Base-by-base conservation (phyloP, 2,797 vertebrate genomes). In the Smutsia temminckii region DNA sequence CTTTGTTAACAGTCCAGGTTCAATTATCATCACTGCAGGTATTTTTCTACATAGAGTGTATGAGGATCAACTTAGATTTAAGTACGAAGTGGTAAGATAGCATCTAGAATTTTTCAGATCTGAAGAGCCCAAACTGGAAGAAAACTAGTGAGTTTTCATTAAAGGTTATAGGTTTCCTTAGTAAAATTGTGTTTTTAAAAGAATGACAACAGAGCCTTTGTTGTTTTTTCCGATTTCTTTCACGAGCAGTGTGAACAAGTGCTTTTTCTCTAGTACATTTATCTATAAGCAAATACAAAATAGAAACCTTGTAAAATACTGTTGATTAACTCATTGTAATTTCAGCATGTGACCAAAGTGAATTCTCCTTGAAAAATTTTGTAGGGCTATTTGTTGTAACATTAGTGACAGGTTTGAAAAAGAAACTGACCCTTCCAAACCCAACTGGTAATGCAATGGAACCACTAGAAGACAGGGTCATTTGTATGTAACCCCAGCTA, bases 211-310 rank as follows among this genome's bases (percentile, higher is more conserved):
- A 63, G 42, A 95, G 57, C 3, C 51, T 84, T 11, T 3, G 42
- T 93, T 5, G 64, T 89, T 0, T 0, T 71, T 71, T 37, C 29
- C 83, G n/a, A 46, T 69, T 95, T 95, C 86, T 83, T 93, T 97
- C 71, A 91, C 46, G 51, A 49, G 68, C 49, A 64, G 95, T 72
- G 74, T 94, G 21, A 81, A 96, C 42, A 85, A 96, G 68, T 81
- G 75, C 17, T 89, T 87, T 46, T 89, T 90, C 88, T 77, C 40
- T 68, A 49, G 53, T 32, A 89, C 5, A 51, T 57, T 63, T 93
- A 83, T 81, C 71, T 96, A 85, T 51, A 66, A 75, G 89, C 63
- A 97, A 96, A 96, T 49, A 79, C 85, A 55, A 98, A 93, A 46
- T 16, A 80, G 8, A 92, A 97, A 94, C 7, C 32, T 66, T 79